phyloP scores from a whole-genome alignment of 2,797 vertebrate species.

The Vespertilio murinus region DNA sequence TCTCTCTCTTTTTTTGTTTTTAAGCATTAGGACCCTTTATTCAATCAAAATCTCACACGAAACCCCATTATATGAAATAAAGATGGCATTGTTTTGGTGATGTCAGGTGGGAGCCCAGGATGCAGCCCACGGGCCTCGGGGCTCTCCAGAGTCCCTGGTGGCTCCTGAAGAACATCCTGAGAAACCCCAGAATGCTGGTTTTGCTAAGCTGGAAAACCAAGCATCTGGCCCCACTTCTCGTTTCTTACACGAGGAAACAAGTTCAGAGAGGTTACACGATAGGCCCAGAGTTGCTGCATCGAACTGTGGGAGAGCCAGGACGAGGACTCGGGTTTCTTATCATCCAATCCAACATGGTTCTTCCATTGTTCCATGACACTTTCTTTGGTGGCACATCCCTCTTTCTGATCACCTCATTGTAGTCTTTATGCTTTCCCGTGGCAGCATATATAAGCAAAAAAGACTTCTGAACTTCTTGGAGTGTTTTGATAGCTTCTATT shows the following conservation, averaged over 20 bases:
- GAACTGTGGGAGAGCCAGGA: not conserved
- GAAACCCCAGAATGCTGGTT: not conserved
- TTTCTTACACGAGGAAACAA: not conserved
- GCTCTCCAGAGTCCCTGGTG: not conserved
- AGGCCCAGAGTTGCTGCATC: not conserved
- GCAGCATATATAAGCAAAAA: not conserved
- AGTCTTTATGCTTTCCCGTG: not conserved
- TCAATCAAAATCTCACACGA: slow-evolving; percentile 40
- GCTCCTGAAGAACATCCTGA: not conserved
- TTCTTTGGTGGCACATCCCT: not conserved
- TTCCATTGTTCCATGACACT: not conserved
- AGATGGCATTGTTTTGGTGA: not conserved
- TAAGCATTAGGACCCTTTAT: slow-evolving; percentile 29
- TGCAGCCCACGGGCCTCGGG: not conserved
- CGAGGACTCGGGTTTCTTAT: not conserved
- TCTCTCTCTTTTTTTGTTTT: not conserved
- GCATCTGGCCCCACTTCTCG: not conserved
- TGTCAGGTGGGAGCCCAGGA: not conserved
- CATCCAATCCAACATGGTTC: not conserved
- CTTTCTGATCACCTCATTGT: not conserved
- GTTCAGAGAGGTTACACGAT: not conserved
- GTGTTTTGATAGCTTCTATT: not conserved
- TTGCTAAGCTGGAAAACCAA: not conserved
- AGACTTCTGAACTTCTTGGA: not conserved
- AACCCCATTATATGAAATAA: slow-evolving; percentile 39